phyloP scores from a whole-genome alignment of 2,797 vertebrate genomes.

The Tenualosa thibaudeaui region DNA sequence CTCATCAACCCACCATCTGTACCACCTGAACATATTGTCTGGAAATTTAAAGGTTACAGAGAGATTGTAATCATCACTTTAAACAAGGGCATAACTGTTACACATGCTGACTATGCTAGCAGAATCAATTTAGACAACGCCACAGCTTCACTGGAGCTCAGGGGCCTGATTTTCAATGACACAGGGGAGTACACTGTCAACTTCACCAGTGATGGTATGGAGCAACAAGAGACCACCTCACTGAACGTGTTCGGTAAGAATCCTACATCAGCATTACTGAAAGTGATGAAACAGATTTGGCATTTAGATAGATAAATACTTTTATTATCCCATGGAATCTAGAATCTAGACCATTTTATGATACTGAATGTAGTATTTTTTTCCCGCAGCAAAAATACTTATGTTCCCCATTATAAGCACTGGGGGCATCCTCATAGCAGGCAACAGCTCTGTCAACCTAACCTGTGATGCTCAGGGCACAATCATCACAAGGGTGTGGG shows the following conservation, averaged over 20 bases:
- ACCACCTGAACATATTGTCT: neutral
- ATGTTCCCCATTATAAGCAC: neutral
- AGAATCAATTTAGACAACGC: constrained; percentile 49
- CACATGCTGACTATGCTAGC: neutral
- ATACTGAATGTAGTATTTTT: no score
- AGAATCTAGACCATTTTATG: no score
- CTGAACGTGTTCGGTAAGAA: constrained; percentile 44
- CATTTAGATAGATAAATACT: no score
- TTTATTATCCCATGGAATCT: no score
- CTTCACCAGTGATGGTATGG: neutral
- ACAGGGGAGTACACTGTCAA: constrained; percentile 39
- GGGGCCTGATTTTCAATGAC: constrained; percentile 45
- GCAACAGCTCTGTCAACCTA: constrained; percentile 50
- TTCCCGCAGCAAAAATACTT: no score
- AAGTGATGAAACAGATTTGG: no score
- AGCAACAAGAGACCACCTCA: neutral
- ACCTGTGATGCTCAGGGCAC: constrained; percentile 59
- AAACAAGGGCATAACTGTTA: accelerated
- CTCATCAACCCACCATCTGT: neutral
- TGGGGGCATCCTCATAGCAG: constrained; percentile 40
- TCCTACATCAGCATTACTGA: neutral
- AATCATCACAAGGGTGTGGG: constrained; percentile 57
- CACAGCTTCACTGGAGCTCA: constrained; percentile 61
- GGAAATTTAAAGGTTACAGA: neutral
- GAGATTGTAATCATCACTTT: constrained; percentile 20